Percentiles rank a stretch among this genome's conserved stretches.
phyloP scores from a whole-genome alignment of 1,140 invertebrate species.

The Eciton burchellii region DNA sequence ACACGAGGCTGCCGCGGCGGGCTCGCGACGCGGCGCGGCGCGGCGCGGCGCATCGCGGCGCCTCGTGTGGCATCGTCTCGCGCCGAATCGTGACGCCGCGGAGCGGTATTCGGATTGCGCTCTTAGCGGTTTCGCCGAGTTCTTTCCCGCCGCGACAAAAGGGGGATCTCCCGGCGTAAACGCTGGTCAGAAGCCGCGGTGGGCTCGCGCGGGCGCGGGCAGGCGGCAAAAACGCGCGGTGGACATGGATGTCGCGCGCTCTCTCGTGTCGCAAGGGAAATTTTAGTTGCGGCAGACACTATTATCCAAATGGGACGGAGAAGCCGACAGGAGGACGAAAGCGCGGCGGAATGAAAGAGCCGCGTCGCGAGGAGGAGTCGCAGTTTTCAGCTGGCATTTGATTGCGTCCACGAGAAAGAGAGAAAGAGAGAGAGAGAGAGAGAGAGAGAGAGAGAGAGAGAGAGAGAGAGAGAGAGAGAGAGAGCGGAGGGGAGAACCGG shows the following conservation, averaged over 20 bases:
- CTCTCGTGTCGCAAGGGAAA: constrained; percentile 40
- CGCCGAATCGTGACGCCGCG: constrained; percentile 83
- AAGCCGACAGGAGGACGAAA: constrained; percentile 10
- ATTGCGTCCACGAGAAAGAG: neutral
- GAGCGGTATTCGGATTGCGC: constrained; percentile 86
- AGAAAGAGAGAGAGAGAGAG: neutral
- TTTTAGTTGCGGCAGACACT: constrained; percentile 51
- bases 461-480: no score
- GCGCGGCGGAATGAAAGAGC: constrained; percentile 2
- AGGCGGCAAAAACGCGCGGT: no score
- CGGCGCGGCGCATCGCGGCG: constrained; percentile 10
- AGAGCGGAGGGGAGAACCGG: no score
- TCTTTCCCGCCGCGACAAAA: constrained; percentile 82
- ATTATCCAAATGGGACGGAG: constrained; percentile 45
- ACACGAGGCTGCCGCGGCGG: constrained; percentile 70
- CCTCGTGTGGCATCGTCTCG: constrained; percentile 79
- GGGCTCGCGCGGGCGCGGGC: constrained; percentile 17
- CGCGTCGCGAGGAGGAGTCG: neutral
- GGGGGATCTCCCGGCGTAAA: constrained; percentile 80
- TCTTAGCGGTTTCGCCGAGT: constrained; percentile 85
- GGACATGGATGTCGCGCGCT: constrained; percentile 43
- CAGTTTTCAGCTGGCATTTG: neutral
- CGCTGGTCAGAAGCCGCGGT: constrained; percentile 80
- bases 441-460: no score
- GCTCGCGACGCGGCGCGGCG: neutral